phyloP scores from a whole-genome alignment of 2,888 invertebrate species.

The Dendrolimus houi region DNA sequence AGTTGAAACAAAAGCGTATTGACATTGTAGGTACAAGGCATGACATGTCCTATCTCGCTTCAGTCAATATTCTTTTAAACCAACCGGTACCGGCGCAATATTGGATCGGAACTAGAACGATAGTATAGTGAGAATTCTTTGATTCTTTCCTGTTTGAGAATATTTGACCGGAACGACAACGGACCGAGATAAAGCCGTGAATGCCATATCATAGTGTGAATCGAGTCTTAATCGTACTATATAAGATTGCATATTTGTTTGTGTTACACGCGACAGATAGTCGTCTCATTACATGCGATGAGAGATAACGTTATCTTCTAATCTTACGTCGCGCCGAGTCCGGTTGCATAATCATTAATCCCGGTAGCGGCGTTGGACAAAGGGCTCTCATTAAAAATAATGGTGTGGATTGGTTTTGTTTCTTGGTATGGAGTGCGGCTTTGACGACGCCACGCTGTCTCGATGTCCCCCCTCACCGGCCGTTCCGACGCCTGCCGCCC shows the following conservation, averaged over 20 bases:
- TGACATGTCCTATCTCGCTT: no score
- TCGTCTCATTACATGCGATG: constrained; percentile 7
- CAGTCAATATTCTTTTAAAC: no score
- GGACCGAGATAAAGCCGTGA: no score
- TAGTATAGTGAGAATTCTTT: no score
- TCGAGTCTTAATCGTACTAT: not conserved
- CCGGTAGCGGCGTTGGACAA: constrained; percentile 28
- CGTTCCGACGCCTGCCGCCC: constrained; percentile 32
- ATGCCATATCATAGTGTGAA: no score
- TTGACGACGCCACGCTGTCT: constrained; percentile 54
- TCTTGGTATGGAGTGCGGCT: constrained; percentile 18
- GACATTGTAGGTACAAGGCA: no score
- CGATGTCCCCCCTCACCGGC: constrained; percentile 22
- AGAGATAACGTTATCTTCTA: constrained; percentile 14
- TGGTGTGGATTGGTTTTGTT: constrained; percentile 32
- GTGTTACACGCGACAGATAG: not conserved
- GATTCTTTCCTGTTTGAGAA: no score
- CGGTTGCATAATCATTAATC: constrained; percentile 3
- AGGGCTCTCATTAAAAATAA: constrained; percentile 40
- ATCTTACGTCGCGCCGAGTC: constrained; percentile 7
- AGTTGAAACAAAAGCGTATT: no score
- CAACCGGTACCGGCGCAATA: no score
- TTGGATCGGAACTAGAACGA: no score
- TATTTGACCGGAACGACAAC: no score
- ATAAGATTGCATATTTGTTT: not conserved